phyloP scores from a whole-genome alignment of 1,140 invertebrate genomes.

The Meloidogyne exigua region DNA sequence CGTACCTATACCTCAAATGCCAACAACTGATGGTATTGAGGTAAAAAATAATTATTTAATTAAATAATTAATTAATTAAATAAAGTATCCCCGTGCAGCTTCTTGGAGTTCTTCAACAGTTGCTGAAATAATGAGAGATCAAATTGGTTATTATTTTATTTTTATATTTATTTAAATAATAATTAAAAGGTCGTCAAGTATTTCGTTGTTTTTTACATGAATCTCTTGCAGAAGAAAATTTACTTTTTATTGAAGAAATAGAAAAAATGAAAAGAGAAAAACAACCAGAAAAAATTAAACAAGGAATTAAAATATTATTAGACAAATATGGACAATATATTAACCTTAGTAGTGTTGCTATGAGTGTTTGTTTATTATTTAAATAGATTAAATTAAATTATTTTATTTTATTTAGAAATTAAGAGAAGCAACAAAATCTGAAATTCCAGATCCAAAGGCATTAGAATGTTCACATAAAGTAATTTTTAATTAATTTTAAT shows the following conservation, averaged over 20 bases:
- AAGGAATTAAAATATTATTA: conserved; percentile 51
- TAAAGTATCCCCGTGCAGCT: conserved; percentile 55
- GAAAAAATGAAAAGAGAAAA: conserved; percentile 61
- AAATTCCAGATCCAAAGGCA: conserved; percentile 29
- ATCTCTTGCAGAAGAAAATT: conserved; percentile 60
- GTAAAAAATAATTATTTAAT: neutral
- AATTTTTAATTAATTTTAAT: conserved; percentile 47
- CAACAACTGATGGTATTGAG: conserved; percentile 56
- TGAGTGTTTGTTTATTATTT: conserved; percentile 47
- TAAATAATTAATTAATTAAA: neutral
- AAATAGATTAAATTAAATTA: neutral
- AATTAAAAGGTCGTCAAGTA: conserved; percentile 42
- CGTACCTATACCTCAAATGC: conserved; percentile 52
- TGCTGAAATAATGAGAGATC: conserved; percentile 54
- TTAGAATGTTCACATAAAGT: conserved; percentile 59
- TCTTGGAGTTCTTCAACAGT: conserved; percentile 55
- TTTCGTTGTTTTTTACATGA: conserved; percentile 60
- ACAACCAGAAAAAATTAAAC: conserved; percentile 41
- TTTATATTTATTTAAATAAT: neutral
- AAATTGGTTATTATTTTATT: conserved; percentile 49
- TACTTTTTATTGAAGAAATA: conserved; percentile 57
- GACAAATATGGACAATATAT: conserved; percentile 50
- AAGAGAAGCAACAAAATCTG: conserved; percentile 30
- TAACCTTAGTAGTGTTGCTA: conserved; percentile 53
- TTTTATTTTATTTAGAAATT: conserved; percentile 26